Percentiles rank a stretch among this genome's conserved stretches.
Evolutionary conservation across 2,888 invertebrate species (phyloP).

Genomic region (Pristionchus exspectatus): DNA sequence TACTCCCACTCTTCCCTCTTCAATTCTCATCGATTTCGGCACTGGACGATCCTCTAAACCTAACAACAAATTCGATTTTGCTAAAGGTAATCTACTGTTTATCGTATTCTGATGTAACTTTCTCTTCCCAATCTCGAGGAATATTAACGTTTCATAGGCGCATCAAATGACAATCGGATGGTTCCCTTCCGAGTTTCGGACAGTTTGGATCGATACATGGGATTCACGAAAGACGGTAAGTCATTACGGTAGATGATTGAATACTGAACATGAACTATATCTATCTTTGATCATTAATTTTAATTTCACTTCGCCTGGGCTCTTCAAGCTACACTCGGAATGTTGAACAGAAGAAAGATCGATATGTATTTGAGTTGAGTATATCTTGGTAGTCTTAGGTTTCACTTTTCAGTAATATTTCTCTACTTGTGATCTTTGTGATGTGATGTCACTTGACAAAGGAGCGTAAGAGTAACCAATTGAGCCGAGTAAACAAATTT

Average conservation of each 20-base stretch:
- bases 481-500: too few species aligned
- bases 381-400: background rate
- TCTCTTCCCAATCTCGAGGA: background rate
- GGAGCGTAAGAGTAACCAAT: too few species aligned
- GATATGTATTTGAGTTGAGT: background rate
- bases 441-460: too few species aligned
- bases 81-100: background rate
- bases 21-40: constrained; percentile 21
- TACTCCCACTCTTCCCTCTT: background rate
- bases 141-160: background rate
- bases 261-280: too few species aligned
- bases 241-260: background rate
- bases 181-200: constrained; percentile 40
- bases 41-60: constrained; percentile 30
- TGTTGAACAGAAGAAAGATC: background rate
- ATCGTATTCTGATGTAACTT: background rate
- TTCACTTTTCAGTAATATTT: too few species aligned
- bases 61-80: constrained; percentile 1
- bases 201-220: background rate
- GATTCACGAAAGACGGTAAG: constrained; percentile 32
- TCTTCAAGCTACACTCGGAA: constrained; percentile 6
- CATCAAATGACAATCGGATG: background rate
- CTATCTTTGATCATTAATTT: background rate
- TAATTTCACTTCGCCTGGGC: background rate
- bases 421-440: background rate